Evolutionary conservation across 1,140 invertebrate species (phyloP).

Genomic region (Heliconius hewitsoni): DNA sequence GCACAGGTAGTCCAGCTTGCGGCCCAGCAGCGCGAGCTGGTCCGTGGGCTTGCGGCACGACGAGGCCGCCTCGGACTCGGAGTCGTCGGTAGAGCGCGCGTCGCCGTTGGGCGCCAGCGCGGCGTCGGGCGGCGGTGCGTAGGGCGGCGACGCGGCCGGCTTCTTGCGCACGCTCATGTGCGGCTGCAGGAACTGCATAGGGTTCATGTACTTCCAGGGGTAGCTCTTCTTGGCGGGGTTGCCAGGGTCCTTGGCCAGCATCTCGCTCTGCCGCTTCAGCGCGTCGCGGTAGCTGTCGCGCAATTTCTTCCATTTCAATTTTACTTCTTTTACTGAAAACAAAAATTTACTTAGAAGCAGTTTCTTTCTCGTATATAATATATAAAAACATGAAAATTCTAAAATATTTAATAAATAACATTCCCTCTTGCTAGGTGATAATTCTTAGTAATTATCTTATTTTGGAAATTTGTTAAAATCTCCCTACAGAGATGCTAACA

Average conservation of each 20-base stretch:
- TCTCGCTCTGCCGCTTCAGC: conserved; percentile 70
- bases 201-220: conserved; percentile 73
- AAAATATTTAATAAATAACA: no score
- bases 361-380: no score
- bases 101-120: conserved; percentile 46
- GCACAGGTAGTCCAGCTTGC: conserved; percentile 64
- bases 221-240: conserved; percentile 57
- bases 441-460: no score
- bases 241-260: conserved; percentile 60
- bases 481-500: no score
- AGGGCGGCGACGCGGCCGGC: conserved; percentile 46
- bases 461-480: no score
- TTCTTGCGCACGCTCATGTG: conserved; percentile 74
- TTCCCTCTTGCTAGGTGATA: no score
- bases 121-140: conserved; percentile 34
- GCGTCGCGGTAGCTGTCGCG: conserved; percentile 77
- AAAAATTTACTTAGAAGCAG: neutral
- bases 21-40: conserved; percentile 55
- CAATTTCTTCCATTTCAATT: conserved; percentile 76
- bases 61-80: conserved; percentile 56
- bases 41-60: conserved; percentile 50
- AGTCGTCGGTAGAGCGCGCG: conserved; percentile 50
- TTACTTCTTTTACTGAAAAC: conserved; percentile 75
- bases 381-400: no score
- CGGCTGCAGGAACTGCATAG: conserved; percentile 75